Base-by-base conservation (phyloP, 2,113 vertebrate genomes). In the Upupa epops region DNA sequence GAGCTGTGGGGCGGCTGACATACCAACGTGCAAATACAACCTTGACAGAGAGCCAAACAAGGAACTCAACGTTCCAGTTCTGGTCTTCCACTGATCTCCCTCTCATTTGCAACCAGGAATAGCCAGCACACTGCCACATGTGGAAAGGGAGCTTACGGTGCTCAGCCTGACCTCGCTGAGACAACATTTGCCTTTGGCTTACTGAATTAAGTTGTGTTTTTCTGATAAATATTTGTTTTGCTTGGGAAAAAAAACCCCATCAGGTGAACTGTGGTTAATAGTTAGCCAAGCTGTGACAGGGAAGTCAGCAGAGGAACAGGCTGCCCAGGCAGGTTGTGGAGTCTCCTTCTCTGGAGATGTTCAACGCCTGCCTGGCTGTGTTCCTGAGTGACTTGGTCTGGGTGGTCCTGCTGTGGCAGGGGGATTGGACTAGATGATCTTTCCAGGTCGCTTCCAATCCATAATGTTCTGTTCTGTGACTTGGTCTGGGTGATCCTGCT, bases 161-260 rank as follows among this genome's bases (percentile, higher is more conserved):
- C 64, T 84, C n/a, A 71, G 48, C 37, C 31, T 90, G 80, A 65
- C 77, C 61, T 78, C 59, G 60, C 66, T 61, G 84, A 85, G 70
- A 49, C 83, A 96, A 94, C 88, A 89, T 95, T 97, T 96, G 55
- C 71, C n/a, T 88, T 95, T 85, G 49, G 29, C 83, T 94, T 93
- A 73, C 72, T 73, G 60, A 79, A 9, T n/a, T 68, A 79, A 73
- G 76, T 83, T 94, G 70, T 93, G 49, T 11, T 85, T 89, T 95
- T 91, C 85, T 90, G 68, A 54, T 88, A 93, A 97, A 97, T 97
- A 94, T 95, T 96, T 96, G 82, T 54, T 77, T 82, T 75, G 51
- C 51, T 88, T 69, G 46, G 49, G 29, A 24, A 36, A 63, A 68
- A 46, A 55, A 71, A 45, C 34, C 13, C n/a, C 36, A 45, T 71